These are phyloP conservation scores for Pterois miles DNA, from an alignment of 2,797 vertebrate species.

Conservation along the genomic window DNA sequence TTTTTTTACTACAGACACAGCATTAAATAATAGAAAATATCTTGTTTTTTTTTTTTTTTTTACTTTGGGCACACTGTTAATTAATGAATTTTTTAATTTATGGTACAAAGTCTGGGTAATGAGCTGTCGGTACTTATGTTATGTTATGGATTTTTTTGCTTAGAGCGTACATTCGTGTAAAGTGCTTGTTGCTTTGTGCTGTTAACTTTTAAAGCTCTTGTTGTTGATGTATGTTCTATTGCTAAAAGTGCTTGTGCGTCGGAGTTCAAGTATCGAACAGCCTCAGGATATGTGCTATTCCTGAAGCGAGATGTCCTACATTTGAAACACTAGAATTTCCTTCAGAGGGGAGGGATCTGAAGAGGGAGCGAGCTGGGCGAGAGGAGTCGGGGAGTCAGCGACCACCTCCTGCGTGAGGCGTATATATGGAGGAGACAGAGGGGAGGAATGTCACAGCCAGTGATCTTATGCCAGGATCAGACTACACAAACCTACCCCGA, in stretches of 20 bases:
- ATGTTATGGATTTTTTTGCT: too few relatives aligned
- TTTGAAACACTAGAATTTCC: not conserved
- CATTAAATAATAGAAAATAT: too few relatives aligned
- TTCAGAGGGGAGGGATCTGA: not conserved
- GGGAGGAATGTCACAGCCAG: too few relatives aligned
- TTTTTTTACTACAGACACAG: too few relatives aligned
- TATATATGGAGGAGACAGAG: not conserved
- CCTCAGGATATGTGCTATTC: not conserved
- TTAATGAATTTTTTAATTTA: too few relatives aligned
- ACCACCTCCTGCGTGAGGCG: not conserved
- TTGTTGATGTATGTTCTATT: too few relatives aligned
- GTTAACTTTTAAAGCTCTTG: not conserved
- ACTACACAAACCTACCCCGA: too few relatives aligned
- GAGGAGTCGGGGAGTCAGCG: not conserved
- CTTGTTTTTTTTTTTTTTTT: too few relatives aligned
- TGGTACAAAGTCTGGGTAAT: too few relatives aligned
- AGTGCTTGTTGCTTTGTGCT: not conserved
- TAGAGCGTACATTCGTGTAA: not conserved
- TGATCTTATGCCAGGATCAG: too few relatives aligned
- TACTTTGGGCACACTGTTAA: too few relatives aligned
- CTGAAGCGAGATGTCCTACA: not conserved
- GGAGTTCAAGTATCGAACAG: not conserved
- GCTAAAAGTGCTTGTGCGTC: not conserved
- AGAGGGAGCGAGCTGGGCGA: not conserved
- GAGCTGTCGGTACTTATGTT: too few relatives aligned